These are phyloP conservation scores for Saccostrea glomerata DNA, from an alignment of 1,140 invertebrate species.

Conservation along the genomic window DNA sequence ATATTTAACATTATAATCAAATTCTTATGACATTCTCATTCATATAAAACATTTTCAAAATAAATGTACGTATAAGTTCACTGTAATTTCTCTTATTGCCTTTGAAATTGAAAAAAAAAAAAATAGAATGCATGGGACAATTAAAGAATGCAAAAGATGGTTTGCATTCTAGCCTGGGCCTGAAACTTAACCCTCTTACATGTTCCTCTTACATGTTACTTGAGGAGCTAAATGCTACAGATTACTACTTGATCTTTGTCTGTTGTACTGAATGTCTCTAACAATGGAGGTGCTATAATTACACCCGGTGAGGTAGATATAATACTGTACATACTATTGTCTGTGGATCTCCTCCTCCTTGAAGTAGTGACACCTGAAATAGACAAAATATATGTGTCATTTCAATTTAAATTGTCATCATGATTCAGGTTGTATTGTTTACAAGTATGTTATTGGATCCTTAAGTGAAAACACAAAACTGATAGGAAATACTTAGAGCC, in stretches of 20 bases:
- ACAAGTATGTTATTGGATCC: not conserved
- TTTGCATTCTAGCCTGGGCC: not conserved
- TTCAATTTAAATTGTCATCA: constrained; percentile 21
- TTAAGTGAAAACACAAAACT: not conserved
- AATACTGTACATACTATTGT: constrained; percentile 24
- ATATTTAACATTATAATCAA: not conserved
- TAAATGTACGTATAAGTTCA: too few species aligned
- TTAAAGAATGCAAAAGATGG: not conserved
- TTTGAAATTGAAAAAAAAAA: too few species aligned
- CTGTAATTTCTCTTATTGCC: too few species aligned
- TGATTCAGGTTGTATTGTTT: constrained; percentile 27
- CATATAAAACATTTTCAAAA: too few species aligned
- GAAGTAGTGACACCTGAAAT: constrained; percentile 19
- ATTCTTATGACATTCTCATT: not conserved
- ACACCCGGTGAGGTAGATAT: not conserved
- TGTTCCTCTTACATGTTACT: too few species aligned
- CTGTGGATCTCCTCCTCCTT: constrained; percentile 36
- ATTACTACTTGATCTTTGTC: too few species aligned
- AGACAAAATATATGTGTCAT: constrained; percentile 18
- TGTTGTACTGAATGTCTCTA: not conserved
- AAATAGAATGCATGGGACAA: not conserved
- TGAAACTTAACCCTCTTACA: not conserved
- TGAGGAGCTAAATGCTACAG: too few species aligned
- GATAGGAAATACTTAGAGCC: not conserved
- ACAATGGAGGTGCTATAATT: not conserved